phyloP scores from a whole-genome alignment of 2,113 vertebrate species.

The Leptobrachium ailaonicum region DNA sequence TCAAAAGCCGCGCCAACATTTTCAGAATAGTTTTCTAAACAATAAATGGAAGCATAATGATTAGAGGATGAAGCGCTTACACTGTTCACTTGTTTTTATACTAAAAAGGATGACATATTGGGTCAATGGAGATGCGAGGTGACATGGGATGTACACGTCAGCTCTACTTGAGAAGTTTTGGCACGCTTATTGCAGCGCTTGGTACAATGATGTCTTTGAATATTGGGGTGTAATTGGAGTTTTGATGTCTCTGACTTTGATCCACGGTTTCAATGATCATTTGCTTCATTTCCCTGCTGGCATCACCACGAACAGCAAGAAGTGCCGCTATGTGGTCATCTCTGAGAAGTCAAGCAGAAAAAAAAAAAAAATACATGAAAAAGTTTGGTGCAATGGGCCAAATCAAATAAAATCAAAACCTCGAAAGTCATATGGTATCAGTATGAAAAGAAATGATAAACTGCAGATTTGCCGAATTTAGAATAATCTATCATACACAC shows the following conservation, averaged over 20 bases:
- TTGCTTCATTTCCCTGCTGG: conserved; percentile 93
- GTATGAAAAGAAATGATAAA: too few species aligned
- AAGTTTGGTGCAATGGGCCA: too few species aligned
- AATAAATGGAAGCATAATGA: background rate
- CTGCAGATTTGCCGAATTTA: too few species aligned
- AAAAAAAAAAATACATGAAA: background rate
- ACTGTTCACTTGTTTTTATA: too few species aligned
- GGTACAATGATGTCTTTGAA: conserved; percentile 92
- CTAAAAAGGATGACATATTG: too few species aligned
- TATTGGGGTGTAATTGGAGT: conserved; percentile 76
- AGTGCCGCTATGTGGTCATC: conserved; percentile 93
- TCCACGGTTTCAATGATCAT: conserved; percentile 93
- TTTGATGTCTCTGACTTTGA: conserved; percentile 75
- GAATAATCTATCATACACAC: too few species aligned
- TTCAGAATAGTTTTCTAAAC: too few species aligned
- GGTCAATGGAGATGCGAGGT: too few species aligned
- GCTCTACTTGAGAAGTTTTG: conserved; percentile 89
- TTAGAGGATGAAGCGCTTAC: background rate
- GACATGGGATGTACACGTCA: too few species aligned
- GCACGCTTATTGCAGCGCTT: conserved; percentile 80
- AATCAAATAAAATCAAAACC: too few species aligned
- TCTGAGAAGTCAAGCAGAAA: conserved; percentile 59
- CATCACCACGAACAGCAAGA: conserved; percentile 86
- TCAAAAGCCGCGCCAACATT: too few species aligned
- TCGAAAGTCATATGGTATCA: too few species aligned